These are phyloP conservation scores for Rapana venosa DNA, from an alignment of 2,888 invertebrate genomes.

Conservation along the genomic window DNA sequence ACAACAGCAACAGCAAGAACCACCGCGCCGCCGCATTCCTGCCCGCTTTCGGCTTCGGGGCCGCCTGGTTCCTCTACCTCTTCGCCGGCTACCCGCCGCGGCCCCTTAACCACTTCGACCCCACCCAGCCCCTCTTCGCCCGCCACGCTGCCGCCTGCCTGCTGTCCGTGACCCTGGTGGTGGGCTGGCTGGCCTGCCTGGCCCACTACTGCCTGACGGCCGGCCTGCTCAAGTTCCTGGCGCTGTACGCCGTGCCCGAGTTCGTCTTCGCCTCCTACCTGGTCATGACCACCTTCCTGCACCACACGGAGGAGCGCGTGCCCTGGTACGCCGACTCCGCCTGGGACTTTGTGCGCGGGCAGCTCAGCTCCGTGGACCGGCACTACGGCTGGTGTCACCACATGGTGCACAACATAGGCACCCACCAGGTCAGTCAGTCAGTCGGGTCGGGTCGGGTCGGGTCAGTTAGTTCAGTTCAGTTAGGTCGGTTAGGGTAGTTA, in stretches of 20 bases:
- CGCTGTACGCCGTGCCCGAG: conserved; percentile 68
- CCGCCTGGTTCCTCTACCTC: conserved; percentile 74
- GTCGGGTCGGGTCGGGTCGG: too few species aligned
- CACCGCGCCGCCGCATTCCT: conserved; percentile 48
- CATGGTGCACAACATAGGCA: conserved; percentile 74
- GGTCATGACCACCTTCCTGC: conserved; percentile 74
- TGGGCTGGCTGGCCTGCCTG: conserved; percentile 57
- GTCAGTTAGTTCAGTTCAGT: too few species aligned
- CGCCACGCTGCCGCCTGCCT: conserved; percentile 62
- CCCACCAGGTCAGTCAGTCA: conserved; percentile 56
- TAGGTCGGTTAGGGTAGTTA: too few species aligned
- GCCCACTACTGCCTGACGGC: conserved; percentile 54
- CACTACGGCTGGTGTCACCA: conserved; percentile 74
- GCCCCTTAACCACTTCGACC: conserved; percentile 53
- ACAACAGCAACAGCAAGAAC: conserved; percentile 10
- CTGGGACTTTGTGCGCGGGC: conserved; percentile 76
- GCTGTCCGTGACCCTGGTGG: conserved; percentile 59
- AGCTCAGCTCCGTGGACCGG: conserved; percentile 74
- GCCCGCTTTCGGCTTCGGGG: conserved; percentile 61
- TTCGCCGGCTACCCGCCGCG: conserved; percentile 72
- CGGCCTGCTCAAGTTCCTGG: conserved; percentile 60
- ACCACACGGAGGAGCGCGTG: conserved; percentile 72
- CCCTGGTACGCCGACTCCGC: conserved; percentile 73
- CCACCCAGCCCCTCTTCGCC: conserved; percentile 59
- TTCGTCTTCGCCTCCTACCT: conserved; percentile 72